These are phyloP conservation scores for Silvanus unidentatus DNA, from an alignment of 2,888 invertebrate species.

Conservation along the genomic window DNA sequence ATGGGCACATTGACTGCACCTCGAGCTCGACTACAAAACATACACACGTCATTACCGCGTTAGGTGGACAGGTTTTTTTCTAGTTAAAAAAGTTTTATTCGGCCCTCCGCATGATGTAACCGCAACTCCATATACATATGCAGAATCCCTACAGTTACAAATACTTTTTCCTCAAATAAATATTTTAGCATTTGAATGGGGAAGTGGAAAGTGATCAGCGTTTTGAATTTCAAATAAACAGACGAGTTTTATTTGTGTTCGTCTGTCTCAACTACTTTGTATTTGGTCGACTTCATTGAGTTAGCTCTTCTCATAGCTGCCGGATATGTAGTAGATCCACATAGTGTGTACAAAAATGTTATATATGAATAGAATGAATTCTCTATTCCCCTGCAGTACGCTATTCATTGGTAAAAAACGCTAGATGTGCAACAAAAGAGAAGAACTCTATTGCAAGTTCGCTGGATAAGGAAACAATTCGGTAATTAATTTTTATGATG, in stretches of 20 bases:
- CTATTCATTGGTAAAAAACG: too few species aligned
- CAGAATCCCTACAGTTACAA: neutral
- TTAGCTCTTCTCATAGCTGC: slow-evolving; percentile 24
- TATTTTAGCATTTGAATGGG: slow-evolving; percentile 29
- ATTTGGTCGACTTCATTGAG: slow-evolving; percentile 42
- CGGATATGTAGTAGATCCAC: slow-evolving; percentile 19
- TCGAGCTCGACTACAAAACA: too few species aligned
- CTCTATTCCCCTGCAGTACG: slow-evolving; percentile 10
- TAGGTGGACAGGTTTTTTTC: too few species aligned
- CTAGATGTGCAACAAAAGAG: too few species aligned
- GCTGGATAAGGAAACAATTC: too few species aligned
- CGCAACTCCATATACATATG: too few species aligned
- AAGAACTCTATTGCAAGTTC: too few species aligned
- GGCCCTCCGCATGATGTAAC: too few species aligned
- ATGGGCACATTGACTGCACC: too few species aligned
- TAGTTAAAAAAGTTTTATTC: too few species aligned
- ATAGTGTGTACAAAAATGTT: slow-evolving; percentile 9
- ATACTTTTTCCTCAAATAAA: slow-evolving; percentile 14
- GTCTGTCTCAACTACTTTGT: slow-evolving; percentile 43
- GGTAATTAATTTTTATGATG: too few species aligned
- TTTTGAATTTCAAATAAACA: slow-evolving; percentile 41
- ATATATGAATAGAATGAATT: slow-evolving; percentile 18
- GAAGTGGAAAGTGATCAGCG: slow-evolving; percentile 35
- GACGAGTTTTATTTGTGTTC: slow-evolving; percentile 42
- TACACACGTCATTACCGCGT: too few species aligned